A percentile compares a stretch with the other conserved stretches of the same genome.
Conservation (phyloP, 1,140 invertebrate genomes). For the Lamellibrachia luymesi region DNA sequence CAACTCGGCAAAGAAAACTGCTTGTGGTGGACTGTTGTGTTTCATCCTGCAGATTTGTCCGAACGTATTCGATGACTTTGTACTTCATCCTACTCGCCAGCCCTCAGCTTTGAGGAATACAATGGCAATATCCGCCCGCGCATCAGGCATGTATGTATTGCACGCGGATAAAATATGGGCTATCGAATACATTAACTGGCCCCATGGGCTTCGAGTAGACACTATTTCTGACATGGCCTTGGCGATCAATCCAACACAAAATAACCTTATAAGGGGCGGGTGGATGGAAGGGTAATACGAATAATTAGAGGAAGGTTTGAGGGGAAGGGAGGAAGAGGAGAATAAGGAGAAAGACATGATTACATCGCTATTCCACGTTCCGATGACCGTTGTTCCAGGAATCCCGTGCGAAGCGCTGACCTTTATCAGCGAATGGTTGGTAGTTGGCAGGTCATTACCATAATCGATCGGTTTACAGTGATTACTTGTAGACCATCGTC, state of each 20-base stretch:
- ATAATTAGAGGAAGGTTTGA: neutral
- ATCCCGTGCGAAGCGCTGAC: neutral
- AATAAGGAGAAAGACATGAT: neutral
- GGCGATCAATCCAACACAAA: neutral
- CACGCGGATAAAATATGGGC: neutral
- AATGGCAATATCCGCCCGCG: neutral
- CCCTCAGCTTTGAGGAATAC: neutral
- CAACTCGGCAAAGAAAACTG: no score
- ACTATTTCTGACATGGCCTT: neutral
- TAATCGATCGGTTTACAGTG: neutral
- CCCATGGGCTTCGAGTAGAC: neutral
- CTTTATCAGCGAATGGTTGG: neutral
- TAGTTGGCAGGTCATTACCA: neutral
- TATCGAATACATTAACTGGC: neutral
- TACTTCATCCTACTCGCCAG: neutral
- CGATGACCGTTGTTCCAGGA: neutral
- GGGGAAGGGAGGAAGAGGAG: neutral
- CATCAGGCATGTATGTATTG: neutral
- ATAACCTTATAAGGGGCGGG: neutral
- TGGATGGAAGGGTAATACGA: neutral
- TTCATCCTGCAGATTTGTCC: no score
- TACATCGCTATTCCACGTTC: neutral
- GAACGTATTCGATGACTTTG: no score
- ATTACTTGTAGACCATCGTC: neutral
- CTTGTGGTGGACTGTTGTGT: no score